These are phyloP conservation scores for Zaprionus camerounensis DNA, from an alignment of 1,140 invertebrate genomes.

Conservation along the genomic window DNA sequence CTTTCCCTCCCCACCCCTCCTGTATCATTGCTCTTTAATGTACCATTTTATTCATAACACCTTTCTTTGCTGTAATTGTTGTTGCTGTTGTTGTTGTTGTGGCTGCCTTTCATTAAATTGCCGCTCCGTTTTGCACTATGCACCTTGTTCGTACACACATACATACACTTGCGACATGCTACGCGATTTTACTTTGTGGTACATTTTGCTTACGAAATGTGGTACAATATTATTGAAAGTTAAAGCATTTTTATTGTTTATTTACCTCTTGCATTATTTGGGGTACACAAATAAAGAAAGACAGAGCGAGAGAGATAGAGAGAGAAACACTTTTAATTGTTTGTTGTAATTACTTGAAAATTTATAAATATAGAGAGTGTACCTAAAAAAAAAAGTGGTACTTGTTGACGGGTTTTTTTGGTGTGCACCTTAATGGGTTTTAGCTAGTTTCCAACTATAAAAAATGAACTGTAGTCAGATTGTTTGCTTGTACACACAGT, in stretches of 20 bases:
- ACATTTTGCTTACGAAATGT: conserved; percentile 11
- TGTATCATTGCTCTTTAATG: background rate
- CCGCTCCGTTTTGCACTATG: conserved; percentile 10
- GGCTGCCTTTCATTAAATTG: conserved; percentile 7
- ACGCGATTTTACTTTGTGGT: background rate
- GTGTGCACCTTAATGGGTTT: background rate
- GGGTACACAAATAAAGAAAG: background rate
- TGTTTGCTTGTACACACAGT: background rate
- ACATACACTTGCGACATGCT: background rate
- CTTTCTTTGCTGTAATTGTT: background rate
- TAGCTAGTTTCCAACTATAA: background rate
- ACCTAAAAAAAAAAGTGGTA: background rate
- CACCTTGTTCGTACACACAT: background rate
- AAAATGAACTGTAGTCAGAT: background rate
- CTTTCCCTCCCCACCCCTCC: background rate
- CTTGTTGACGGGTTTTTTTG: background rate
- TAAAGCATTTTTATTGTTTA: conserved; percentile 12
- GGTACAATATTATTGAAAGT: conserved; percentile 8
- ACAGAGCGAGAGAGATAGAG: no score
- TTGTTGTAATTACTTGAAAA: background rate
- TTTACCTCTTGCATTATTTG: conserved; percentile 2
- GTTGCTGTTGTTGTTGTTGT: background rate
- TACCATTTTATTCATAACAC: conserved; percentile 8
- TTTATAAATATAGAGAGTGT: background rate
- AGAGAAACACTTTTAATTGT: background rate